phyloP scores from a whole-genome alignment of 1,140 invertebrate genomes.

The Sitobion miscanthi region DNA sequence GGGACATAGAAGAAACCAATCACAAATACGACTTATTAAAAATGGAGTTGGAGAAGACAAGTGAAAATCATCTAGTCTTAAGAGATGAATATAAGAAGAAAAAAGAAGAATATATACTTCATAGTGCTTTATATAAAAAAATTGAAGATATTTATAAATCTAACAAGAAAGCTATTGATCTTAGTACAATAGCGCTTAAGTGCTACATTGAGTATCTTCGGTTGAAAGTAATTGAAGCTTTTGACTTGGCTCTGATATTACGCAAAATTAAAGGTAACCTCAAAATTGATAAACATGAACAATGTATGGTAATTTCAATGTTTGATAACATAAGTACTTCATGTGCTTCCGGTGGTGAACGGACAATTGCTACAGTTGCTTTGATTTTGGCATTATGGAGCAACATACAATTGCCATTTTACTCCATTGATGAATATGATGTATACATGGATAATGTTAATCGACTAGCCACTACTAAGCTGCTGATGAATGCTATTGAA shows the following conservation, averaged over 20 bases:
- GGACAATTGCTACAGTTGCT: conserved; percentile 92
- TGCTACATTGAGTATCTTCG: not conserved
- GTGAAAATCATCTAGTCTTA: not conserved
- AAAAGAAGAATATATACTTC: conserved; percentile 32
- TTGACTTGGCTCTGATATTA: not conserved
- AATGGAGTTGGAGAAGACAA: conserved; percentile 22
- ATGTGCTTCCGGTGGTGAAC: conserved; percentile 88
- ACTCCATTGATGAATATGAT: conserved; percentile 97
- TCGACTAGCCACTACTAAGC: conserved; percentile 29
- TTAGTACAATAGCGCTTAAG: not conserved
- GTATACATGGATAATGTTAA: conserved; percentile 83
- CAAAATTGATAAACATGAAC: not conserved
- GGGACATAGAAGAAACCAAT: conserved; percentile 28
- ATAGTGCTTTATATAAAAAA: not conserved
- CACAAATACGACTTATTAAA: not conserved
- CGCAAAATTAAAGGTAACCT: conserved; percentile 9
- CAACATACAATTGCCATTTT: conserved; percentile 87
- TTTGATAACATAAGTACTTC: conserved; percentile 66
- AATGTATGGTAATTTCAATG: conserved; percentile 23
- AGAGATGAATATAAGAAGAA: conserved; percentile 3
- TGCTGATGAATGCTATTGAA: conserved; percentile 69
- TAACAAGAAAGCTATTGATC: not conserved
- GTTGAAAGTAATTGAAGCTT: not conserved
- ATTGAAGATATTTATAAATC: not conserved
- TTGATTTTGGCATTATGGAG: conserved; percentile 95